A percentile compares a stretch with the other conserved stretches of the same genome.
These are phyloP conservation scores for Tetranychus urticae DNA, from an alignment of 1,140 invertebrate species.

Conservation along the genomic window DNA sequence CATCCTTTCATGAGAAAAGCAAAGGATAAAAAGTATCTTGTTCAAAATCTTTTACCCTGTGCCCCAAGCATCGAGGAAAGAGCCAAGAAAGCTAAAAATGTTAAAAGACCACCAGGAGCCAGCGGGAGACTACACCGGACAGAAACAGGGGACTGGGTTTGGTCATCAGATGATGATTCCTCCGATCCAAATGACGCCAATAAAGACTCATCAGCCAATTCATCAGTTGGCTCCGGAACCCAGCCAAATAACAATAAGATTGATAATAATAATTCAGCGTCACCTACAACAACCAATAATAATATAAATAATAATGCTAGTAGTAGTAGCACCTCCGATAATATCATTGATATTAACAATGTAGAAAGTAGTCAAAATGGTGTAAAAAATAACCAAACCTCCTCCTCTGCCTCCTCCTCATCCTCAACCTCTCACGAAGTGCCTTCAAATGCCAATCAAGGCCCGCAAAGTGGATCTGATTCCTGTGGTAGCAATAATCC, in stretches of 20 bases:
- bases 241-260: neutral
- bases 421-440: neutral
- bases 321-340: too few relatives aligned
- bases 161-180: slow-evolving; percentile 49
- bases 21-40: slow-evolving; percentile 84
- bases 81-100: slow-evolving; percentile 49
- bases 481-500: slow-evolving; percentile 3
- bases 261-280: neutral
- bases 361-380: neutral
- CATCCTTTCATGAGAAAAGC: slow-evolving; percentile 98
- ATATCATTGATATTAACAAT: neutral
- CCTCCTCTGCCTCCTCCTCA: neutral
- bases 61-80: slow-evolving; percentile 65
- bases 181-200: neutral
- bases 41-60: slow-evolving; percentile 61
- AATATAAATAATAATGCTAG: too few relatives aligned
- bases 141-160: slow-evolving; percentile 90
- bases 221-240: neutral
- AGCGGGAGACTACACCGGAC: slow-evolving; percentile 76
- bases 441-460: neutral
- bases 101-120: slow-evolving; percentile 47
- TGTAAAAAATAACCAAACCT: neutral
- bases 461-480: neutral
- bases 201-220: neutral
- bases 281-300: neutral